Evolutionary conservation across 1,140 invertebrate species (phyloP).

Genomic region (Camponotus floridanus): DNA sequence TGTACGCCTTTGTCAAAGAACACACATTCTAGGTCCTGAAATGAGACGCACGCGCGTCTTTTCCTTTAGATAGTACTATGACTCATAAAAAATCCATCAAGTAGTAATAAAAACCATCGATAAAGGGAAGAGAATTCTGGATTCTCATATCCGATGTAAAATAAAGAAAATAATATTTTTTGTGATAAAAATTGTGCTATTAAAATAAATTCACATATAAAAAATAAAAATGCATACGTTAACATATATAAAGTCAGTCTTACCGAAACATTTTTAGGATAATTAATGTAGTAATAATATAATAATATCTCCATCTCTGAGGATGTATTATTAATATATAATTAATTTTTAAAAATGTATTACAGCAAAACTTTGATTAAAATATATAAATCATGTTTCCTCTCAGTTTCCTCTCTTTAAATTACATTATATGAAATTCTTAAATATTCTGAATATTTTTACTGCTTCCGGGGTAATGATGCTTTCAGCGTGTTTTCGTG

Average conservation of each 20-base stretch:
- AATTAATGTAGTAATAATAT: background rate
- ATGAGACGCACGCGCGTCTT: conserved; percentile 12
- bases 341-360: conserved; percentile 2
- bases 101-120: conserved; percentile 5
- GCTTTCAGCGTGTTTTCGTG: background rate
- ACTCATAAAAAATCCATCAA: background rate
- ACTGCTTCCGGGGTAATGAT: background rate
- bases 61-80: background rate
- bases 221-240: background rate
- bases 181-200: background rate
- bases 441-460: background rate
- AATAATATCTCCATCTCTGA: background rate
- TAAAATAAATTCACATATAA: background rate
- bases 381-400: background rate
- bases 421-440: background rate
- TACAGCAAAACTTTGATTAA: background rate
- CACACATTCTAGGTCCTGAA: background rate
- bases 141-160: background rate
- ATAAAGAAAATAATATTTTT: background rate
- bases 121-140: background rate
- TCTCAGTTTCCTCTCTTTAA: background rate
- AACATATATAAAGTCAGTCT: background rate
- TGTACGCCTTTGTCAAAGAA: conserved; percentile 26
- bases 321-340: background rate
- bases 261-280: background rate